A percentile compares a stretch with the other conserved stretches of the same genome.
Conservation (phyloP, 1,140 invertebrate species). For the Mizuhopecten yessoensis region DNA sequence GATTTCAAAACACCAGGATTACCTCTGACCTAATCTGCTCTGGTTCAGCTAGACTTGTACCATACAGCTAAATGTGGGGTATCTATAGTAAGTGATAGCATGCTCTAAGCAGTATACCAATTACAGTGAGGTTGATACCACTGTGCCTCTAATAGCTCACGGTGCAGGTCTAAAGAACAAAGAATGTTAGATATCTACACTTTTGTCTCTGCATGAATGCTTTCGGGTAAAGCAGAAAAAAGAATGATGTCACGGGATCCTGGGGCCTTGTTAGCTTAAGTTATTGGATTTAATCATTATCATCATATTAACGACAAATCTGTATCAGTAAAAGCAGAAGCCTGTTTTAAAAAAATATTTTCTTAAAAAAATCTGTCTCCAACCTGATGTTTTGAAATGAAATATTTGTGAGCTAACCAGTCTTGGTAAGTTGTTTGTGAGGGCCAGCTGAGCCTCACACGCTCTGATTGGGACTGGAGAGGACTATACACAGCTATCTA, state of each 20-base stretch:
- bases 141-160: neutral
- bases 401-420: neutral
- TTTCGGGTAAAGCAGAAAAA: neutral
- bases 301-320: no score
- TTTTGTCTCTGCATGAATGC: conserved; percentile 30
- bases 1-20: neutral
- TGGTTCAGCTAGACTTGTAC: neutral
- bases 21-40: neutral
- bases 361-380: no score
- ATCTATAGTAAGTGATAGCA: conserved; percentile 10
- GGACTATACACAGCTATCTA: neutral
- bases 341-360: neutral
- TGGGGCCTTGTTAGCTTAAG: neutral
- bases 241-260: neutral
- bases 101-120: neutral
- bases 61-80: neutral
- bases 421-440: neutral
- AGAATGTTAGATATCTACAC: conserved; percentile 8
- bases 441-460: neutral
- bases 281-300: neutral
- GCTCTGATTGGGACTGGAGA: conserved; percentile 30
- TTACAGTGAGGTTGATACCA: neutral
- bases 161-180: neutral
- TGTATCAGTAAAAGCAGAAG: no score
- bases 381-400: no score